Base-by-base conservation (phyloP, 2,888 invertebrate genomes). In the Nipponacmea schrenckii region DNA sequence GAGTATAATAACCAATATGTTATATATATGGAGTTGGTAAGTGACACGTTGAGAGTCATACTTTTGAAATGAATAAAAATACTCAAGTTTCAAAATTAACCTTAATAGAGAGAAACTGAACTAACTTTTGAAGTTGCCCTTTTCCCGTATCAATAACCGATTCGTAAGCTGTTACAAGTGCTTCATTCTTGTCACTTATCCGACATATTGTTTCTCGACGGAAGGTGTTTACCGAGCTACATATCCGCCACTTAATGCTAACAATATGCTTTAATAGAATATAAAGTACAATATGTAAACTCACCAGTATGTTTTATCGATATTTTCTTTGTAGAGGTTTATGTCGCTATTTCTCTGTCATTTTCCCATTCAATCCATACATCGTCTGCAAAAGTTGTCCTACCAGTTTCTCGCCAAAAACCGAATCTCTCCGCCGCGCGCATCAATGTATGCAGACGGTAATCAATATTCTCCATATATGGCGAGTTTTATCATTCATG, bases 381-480 rank as follows among this genome's bases (percentile, higher is more conserved):
- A 56, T 56, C 56, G 56, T 56, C 56, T 56, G 56, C 56, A 56
- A 56, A 56, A 56, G 20, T 56, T 56, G 56, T 56, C 56, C 20
- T 56, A 56, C 56, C 56, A 56, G 56, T 56, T 56, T 24, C 24
- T 24, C 24, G 10, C 20, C 56, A 20, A 56, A 56, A 56, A 56
- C 56, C 20, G 24, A 24, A 20, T 56, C 56, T 56, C 24, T 39
- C 39, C 56, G 20, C 56, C 56, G 56, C 56, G 56, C 56, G 56
- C 24, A 8, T 24, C 56, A 56, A 56, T 56, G 20, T 56, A 56
- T 56, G 24, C 56, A 56, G 56, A 56, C 56, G 24, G 24, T 24
- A 56, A 56, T 56, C 56, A 24, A 56, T 56, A 56, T 56, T 56
- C 56, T 56, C 56, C 56, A 56, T 56, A 56, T 56, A 56, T 56